Conservation (phyloP, 2,113 vertebrate genomes). For the Melierax canorus region DNA sequence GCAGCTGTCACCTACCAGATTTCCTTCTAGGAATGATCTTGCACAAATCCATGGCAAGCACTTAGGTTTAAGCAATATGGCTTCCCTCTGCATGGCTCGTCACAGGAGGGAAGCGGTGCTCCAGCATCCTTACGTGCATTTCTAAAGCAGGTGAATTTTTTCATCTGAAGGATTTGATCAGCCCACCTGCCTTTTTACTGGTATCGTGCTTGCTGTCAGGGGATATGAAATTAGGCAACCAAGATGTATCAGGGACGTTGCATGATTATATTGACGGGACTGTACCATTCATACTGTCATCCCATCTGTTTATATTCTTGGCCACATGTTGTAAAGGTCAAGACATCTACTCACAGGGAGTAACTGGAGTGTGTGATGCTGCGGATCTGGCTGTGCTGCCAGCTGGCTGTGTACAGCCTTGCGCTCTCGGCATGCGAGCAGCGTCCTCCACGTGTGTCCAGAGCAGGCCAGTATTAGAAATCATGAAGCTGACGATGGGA, state of each 20-base stretch:
- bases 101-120: background rate
- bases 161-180: background rate
- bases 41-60: background rate
- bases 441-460: background rate
- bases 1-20: background rate
- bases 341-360: slow-evolving; percentile 21
- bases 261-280: background rate
- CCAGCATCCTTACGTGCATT: background rate
- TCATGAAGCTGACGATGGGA: slow-evolving; percentile 1
- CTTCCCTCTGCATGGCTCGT: background rate
- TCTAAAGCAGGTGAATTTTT: background rate
- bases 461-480: slow-evolving; percentile 14
- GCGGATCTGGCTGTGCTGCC: slow-evolving; percentile 47
- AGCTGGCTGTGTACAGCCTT: slow-evolving; percentile 36
- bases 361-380: slow-evolving; percentile 48
- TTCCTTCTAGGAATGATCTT: slow-evolving; percentile 34
- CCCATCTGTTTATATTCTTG: slow-evolving; percentile 58
- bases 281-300: background rate
- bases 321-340: slow-evolving; percentile 44
- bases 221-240: background rate
- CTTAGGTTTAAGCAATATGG: background rate
- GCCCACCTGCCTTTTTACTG: background rate
- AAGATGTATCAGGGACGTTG: background rate
- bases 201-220: background rate
- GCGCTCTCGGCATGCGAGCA: background rate